A percentile compares a stretch with the other conserved stretches of the same genome.
phyloP scores from a whole-genome alignment of 2,888 invertebrate species.

The Lamellibrachia columna region DNA sequence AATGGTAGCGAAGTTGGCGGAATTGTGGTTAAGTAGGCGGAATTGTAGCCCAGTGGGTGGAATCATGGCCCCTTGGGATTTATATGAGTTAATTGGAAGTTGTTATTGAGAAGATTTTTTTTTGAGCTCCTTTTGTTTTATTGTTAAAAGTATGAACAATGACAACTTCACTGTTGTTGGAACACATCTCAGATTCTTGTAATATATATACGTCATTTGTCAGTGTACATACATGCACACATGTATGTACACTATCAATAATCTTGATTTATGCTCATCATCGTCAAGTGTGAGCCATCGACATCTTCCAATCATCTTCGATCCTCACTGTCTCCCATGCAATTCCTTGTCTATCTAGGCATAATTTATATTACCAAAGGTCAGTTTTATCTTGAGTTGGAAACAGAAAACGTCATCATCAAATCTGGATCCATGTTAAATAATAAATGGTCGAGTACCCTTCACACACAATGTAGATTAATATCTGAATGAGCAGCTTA shows the following conservation, averaged over 20 bases:
- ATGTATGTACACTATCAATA: too few species aligned
- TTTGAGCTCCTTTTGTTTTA: background rate
- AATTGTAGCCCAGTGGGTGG: background rate
- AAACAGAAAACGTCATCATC: background rate
- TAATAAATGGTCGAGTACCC: background rate
- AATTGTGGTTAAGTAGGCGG: too few species aligned
- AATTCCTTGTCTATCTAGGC: too few species aligned
- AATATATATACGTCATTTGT: too few species aligned
- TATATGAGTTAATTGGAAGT: background rate
- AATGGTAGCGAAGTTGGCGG: too few species aligned
- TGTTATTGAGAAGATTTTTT: background rate
- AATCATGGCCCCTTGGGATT: background rate
- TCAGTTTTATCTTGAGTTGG: background rate
- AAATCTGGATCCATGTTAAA: background rate
- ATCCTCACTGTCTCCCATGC: too few species aligned
- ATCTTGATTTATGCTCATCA: too few species aligned
- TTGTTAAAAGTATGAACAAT: background rate
- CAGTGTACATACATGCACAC: too few species aligned
- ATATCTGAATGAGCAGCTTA: background rate
- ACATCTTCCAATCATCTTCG: too few species aligned
- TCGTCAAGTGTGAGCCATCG: too few species aligned
- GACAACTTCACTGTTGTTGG: background rate
- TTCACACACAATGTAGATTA: background rate
- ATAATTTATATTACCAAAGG: too few species aligned
- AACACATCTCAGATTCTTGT: too few species aligned